phyloP scores from a whole-genome alignment of 2,888 invertebrate genomes.

The Exocentrus adspersus region DNA sequence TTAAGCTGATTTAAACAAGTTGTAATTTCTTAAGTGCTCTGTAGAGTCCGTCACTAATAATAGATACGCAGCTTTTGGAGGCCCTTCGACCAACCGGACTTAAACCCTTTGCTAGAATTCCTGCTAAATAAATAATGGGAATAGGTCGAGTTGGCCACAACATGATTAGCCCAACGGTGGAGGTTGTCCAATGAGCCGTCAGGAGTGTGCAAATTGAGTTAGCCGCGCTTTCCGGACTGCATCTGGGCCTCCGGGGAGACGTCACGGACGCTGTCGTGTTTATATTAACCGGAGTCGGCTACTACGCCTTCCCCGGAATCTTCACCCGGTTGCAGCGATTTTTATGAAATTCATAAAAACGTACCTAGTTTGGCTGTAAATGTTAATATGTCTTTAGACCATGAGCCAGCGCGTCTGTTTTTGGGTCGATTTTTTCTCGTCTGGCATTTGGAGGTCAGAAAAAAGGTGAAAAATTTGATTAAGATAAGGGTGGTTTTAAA shows the following conservation, averaged over 20 bases:
- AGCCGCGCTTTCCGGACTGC: conserved; percentile 54
- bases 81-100: neutral
- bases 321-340: conserved; percentile 17
- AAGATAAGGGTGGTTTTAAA: no score
- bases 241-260: conserved; percentile 50
- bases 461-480: no score
- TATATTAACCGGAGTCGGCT: conserved; percentile 45
- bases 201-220: conserved; percentile 58
- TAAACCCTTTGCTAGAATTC: conserved; percentile 19
- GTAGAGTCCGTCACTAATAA: neutral
- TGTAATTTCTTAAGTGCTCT: neutral
- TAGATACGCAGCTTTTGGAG: neutral
- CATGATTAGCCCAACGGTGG: conserved; percentile 53
- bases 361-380: conserved; percentile 2
- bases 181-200: conserved; percentile 56
- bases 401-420: no score
- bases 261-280: conserved; percentile 56
- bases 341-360: conserved; percentile 20
- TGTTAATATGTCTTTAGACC: no score
- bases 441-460: no score
- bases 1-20: no score
- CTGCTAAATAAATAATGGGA: conserved; percentile 47
- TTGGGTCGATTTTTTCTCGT: no score
- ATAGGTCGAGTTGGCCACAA: conserved; percentile 47
- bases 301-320: neutral